A percentile compares a stretch with the other conserved stretches of the same genome.
These are phyloP conservation scores for rabbit (Oryctolagus cuniculus) DNA, from an alignment of 2,113 vertebrate genomes.

Conservation along the genomic window mOryCun1.1 NC_091436.1:87179501-87180000, in stretches of 20 bases:
- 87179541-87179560: neutral
- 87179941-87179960: constrained; percentile 59
- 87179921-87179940: constrained; percentile 43
- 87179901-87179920: constrained; percentile 12
- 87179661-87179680: neutral
- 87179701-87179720: neutral
- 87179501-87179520: neutral
- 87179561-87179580: neutral
- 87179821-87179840: neutral
- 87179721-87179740: too few species aligned
- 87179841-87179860: neutral
- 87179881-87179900: neutral
- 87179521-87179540: neutral
- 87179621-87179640: neutral
- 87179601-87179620: neutral
- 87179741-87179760: too few species aligned
- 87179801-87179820: neutral
- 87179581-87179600: neutral
- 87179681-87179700: neutral
- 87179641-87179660: neutral
- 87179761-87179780: neutral
- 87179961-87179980: constrained; percentile 57
- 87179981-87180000: constrained; percentile 73
- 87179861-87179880: constrained; percentile 11
- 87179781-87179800: neutral